Evolutionary conservation across 23 tunicate genomes (phyloP), one percentile per base, ranked within the genome.

Genomic region (Phallusia fumigata): DNA sequence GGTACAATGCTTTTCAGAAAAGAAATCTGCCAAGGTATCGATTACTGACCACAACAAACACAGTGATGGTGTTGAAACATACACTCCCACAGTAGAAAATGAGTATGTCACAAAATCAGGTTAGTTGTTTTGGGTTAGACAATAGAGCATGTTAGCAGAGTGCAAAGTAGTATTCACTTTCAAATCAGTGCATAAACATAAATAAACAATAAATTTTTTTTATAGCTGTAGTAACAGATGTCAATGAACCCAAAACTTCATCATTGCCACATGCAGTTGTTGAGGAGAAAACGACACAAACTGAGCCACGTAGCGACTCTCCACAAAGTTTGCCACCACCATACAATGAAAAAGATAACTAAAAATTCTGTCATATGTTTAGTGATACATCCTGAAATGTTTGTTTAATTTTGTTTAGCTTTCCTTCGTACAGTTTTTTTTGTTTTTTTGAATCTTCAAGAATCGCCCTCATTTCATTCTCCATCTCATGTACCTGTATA

Each of bases 401-500:
- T 19, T 35, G 32, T 36, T 84, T 89, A 58, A 89, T 35, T 80
- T 40, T 80, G 16, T 84, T 50, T 19, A 89, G 32, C 74, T 80
- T 89, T 26, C 32, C 33, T 31, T 89, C 88, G 85, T 84, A 84
- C 15, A 33, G 19, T 40, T 84, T 84, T 79, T 88, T 88, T 33
- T 84, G 83, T 30, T 53, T 35, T 22, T 84, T 85, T 18, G 85
- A 74, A 45, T 89, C 94, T 65, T 80, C 75, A n/a, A 89, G 64
- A 22, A 89, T 79, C 44, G 80, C 85, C 44, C 82, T 80, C 94
- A 89, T 89, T 80, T 89, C 94, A 50, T 47, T 64, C 65, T 89
- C 94, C 26, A 58, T 16, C 1, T 58, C 69, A 21, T 58, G 69
- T 58, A 58, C 69, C 69, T 58, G 69, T 58, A 58, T 22, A 58